Evolutionary conservation across 1,140 invertebrate genomes (phyloP).

Genomic region (Neodiprion fabricii): DNA sequence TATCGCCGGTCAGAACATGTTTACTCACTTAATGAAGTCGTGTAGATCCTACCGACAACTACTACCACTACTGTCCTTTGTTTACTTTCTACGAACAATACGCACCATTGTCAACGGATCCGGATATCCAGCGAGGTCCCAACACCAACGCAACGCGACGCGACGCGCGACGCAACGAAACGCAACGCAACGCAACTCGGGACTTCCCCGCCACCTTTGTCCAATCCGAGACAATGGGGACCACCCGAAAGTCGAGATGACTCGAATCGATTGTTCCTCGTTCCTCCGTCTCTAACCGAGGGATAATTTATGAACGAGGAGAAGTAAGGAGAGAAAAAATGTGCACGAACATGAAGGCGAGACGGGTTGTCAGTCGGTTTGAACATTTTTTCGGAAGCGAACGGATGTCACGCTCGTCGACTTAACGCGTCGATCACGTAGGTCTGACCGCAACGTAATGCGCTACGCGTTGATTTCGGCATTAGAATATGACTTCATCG

Average conservation of each 20-base stretch:
- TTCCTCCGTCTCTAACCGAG: background rate
- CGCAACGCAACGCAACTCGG: background rate
- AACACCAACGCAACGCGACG: background rate
- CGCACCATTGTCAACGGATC: background rate
- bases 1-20: background rate
- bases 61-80: conserved; percentile 7
- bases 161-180: background rate
- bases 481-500: no score
- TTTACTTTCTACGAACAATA: background rate
- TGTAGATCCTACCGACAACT: background rate
- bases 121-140: background rate
- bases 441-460: no score
- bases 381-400: background rate
- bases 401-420: background rate
- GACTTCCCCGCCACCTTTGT: background rate
- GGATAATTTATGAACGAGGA: background rate
- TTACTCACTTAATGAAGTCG: conserved; percentile 3
- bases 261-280: conserved; percentile 3
- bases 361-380: no score
- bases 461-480: background rate
- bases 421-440: background rate
- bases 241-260: conserved; percentile 4
- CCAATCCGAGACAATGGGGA: conserved; percentile 1
- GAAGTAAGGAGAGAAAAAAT: background rate
- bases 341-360: no score